These are phyloP conservation scores for Gallinago nigripennis DNA, from an alignment of 2,797 vertebrate genomes.

Conservation along the genomic window DNA sequence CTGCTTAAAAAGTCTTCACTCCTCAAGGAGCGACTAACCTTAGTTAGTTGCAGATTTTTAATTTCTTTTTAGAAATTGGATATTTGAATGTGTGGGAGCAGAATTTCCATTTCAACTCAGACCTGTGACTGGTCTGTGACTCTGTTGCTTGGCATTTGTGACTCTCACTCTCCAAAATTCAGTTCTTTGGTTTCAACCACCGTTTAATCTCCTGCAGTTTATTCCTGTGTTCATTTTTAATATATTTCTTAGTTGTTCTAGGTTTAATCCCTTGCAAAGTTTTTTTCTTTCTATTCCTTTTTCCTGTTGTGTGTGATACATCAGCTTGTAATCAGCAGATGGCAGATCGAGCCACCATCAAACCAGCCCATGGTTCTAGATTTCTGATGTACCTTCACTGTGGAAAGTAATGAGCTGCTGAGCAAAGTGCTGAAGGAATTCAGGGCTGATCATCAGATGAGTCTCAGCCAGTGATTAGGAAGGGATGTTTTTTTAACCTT, in stretches of 20 bases:
- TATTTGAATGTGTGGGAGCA: neutral
- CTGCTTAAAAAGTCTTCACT: neutral
- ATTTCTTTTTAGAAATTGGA: neutral
- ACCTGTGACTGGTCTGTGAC: neutral
- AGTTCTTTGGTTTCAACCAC: neutral
- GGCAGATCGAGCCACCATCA: neutral
- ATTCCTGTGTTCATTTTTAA: neutral
- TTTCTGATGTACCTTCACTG: neutral
- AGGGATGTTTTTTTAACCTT: constrained; percentile 33
- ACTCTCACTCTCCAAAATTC: neutral
- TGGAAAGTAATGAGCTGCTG: neutral
- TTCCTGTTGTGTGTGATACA: rapidly evolving
- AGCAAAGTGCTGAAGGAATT: neutral
- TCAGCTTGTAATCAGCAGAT: neutral
- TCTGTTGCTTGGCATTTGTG: neutral
- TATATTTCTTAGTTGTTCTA: neutral
- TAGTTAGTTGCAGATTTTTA: neutral
- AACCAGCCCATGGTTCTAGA: neutral
- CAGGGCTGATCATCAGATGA: neutral
- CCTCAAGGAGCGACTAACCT: neutral
- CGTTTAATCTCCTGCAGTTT: neutral
- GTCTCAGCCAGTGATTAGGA: neutral
- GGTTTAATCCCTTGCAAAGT: neutral
- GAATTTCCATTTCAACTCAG: neutral
- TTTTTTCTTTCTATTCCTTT: neutral